Base-by-base conservation (phyloP, 2,797 vertebrate species). In the Oreortyx pictus region DNA sequence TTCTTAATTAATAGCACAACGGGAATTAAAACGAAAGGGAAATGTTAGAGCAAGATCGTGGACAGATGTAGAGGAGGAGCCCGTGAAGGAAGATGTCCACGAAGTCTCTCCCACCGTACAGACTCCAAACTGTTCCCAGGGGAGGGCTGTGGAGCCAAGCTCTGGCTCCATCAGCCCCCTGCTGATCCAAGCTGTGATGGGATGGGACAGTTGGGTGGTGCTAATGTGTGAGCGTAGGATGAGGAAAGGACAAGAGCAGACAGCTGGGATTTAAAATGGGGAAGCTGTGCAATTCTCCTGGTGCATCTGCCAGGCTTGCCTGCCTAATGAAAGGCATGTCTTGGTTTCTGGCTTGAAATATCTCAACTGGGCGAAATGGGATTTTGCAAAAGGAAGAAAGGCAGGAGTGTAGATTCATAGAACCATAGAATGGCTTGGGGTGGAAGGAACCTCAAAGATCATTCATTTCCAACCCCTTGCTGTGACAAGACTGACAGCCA, bases 61-160 rank as follows among this genome's bases (percentile, higher is more conserved):
- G 75, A 49, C 57, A 89, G 90, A 66, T 62, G 77, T 33, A 82
- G 82, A 82, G 84, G 84, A 91, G 88, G 33, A 94, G 66, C 54
- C 49, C 11, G 2, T 4, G 37, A 50, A 82, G 70, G 49, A 70
- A 85, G 33, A 39, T 59, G 89, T 31, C 72, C 76, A 8, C 47
- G 5, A 19, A 80, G 66, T 33, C 57, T 35, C 61, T 77, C 9
- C 24, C n/a, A 27, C 14, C 39, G 15, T 74, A 47, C 23, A 47
- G 71, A 22, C 20, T 68, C 85, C 73, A 14, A 49, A 46, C 11
- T 29, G n/a, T 6, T 46, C 80, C 54, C 46, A 14, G 75, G 19
- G 81, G 43, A 78, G 31, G 27, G 37, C 19, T 43, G 43, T 13
- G 67, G 39, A 88, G 83, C 60, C 67, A 14, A 19, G 11, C 39